Base-by-base conservation (phyloP, 2,113 vertebrate genomes). In the Melanerpes formicivorus region DNA sequence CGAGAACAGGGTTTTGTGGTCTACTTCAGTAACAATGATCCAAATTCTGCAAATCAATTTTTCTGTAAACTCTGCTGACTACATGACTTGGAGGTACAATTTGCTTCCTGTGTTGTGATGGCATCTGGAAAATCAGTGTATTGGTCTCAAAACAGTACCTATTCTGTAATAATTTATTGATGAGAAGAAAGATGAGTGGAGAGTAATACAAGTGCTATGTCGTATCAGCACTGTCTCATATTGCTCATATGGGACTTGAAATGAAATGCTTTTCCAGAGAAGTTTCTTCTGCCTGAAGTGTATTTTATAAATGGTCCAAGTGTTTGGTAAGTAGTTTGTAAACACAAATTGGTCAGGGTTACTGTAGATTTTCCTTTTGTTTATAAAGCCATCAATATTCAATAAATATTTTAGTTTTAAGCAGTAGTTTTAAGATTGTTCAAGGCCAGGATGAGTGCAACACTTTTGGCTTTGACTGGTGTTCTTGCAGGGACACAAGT, bases 201-300 rank as follows among this genome's bases (percentile, higher is more conserved):
- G 29, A 86, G 34, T 23, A 78, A 64, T 50, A 34, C 40, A 76
- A 71, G 19, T 65, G 29, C 40, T 87, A 14, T 84, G 88, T 88
- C 2, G 1, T 65, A 44, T 66, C 55, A 58, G 54, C 22, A 26
- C 26, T 55, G 14, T 55, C 54, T 27, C 54, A 27, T 72, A 14
- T 73, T 84, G 64, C 50, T 87, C 44, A 16, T 58, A 21, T 14
- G 48, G 42, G 89, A 62, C 40, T 90, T 81, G 11, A 92, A 74
- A 25, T 95, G 58, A 88, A 94, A 37, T 69, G 13, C 23, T 90
- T 87, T 93, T 87, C 63, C 40, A 84, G 80, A 76, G 17, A 72
- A 73, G 14, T 54, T 84, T 25, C 22, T 92, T 34, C 54, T 64
- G 42, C 40, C 50, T 84, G 60, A 88, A 46, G 17, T 11, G 5